Evolutionary conservation across 2,113 vertebrate genomes (phyloP).

Genomic region (Ornithorhynchus anatinus): DNA sequence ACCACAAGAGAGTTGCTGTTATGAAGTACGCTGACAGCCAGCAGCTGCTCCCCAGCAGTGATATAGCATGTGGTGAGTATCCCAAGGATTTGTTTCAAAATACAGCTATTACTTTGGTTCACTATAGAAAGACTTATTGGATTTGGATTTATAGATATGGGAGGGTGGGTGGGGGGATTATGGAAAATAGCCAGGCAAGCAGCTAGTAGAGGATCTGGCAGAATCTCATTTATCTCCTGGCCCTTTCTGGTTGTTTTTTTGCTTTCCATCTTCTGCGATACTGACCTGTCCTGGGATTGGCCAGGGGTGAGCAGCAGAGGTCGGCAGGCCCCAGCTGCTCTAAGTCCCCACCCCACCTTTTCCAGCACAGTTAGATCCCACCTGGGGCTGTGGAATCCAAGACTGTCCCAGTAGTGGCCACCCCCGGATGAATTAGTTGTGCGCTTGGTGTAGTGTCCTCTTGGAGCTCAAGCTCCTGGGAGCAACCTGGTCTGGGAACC

Average conservation of each 20-base stretch:
- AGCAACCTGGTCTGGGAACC: no score
- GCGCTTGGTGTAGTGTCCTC: no score
- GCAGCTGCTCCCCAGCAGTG: not conserved
- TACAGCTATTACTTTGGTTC: not conserved
- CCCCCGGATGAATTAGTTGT: no score
- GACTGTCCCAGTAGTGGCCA: no score
- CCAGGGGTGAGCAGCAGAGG: not conserved
- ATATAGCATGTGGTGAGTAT: accelerated
- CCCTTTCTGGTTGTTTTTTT: not conserved
- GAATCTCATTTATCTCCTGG: not conserved
- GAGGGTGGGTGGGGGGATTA: not conserved
- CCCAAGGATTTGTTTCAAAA: not conserved
- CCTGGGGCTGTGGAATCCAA: no score
- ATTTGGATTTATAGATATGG: not conserved
- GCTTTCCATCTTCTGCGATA: not conserved
- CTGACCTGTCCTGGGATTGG: not conserved
- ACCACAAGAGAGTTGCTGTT: not conserved
- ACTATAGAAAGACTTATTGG: accelerated
- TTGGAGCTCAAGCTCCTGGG: no score
- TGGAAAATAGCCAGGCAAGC: not conserved
- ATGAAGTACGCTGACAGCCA: not conserved
- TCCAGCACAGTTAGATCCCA: no score
- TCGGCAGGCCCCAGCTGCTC: no score
- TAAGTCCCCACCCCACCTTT: accelerated
- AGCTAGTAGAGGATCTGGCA: not conserved